A percentile compares a stretch with the other conserved stretches of the same genome.
phyloP scores from a whole-genome alignment of 1,140 invertebrate genomes.

The Hycleus phaleratus region DNA sequence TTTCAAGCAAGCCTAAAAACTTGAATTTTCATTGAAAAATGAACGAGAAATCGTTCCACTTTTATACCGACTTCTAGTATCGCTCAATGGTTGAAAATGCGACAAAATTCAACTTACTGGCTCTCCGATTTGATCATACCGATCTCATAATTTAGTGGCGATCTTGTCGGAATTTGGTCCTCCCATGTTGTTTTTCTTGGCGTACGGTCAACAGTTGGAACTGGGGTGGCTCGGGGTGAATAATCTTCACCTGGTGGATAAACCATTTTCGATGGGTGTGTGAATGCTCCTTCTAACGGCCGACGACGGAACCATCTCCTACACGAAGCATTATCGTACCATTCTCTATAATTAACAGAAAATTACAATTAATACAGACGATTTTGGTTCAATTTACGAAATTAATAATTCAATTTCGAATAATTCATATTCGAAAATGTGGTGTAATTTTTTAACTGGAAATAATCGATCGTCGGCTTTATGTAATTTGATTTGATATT shows the following conservation, averaged over 20 bases:
- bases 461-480: too few species aligned
- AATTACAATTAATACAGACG: too few species aligned
- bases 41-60: too few species aligned
- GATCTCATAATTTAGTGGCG: constrained; percentile 76
- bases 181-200: constrained; percentile 52
- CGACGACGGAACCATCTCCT: constrained; percentile 75
- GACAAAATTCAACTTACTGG: constrained; percentile 57
- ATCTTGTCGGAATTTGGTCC: constrained; percentile 62
- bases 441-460: too few species aligned
- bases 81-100: too few species aligned
- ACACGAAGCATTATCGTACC: constrained; percentile 83
- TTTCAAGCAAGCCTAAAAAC: too few species aligned
- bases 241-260: constrained; percentile 79
- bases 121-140: constrained; percentile 74
- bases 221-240: constrained; percentile 64
- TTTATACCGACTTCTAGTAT: too few species aligned
- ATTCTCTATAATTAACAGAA: constrained; percentile 52
- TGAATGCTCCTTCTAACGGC: constrained; percentile 72
- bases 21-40: too few species aligned
- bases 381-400: too few species aligned
- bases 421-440: too few species aligned
- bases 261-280: constrained; percentile 88
- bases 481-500: too few species aligned
- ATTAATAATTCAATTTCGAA: too few species aligned
- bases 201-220: constrained; percentile 34